Evolutionary conservation across 2,113 vertebrate species (phyloP), one percentile per base, ranked within the genome.

Genomic region (Ploceus nigricollis): DNA sequence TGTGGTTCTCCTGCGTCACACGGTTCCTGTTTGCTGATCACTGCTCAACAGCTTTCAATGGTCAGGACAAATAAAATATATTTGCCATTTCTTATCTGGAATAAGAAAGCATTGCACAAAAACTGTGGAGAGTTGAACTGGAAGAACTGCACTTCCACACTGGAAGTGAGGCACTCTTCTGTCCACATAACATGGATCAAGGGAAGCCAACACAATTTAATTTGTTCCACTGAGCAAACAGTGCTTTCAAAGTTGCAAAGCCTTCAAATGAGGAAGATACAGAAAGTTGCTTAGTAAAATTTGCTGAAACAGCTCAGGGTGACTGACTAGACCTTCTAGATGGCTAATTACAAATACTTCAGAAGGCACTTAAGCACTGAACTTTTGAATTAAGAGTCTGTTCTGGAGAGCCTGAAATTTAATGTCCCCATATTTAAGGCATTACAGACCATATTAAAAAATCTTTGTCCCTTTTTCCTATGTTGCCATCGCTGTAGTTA

Each of bases 71-170:
- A 81, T 23, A 63, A 37, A 66, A 58, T 3, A 1, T 28, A 45
- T 93, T 82, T 92, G 60, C n/a, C 83, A 56, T 56, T 40, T 47
- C 79, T 93, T 94, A 92, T 81, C 90, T 90, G 71, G 51, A 73
- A 60, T 60, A 37, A 60, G 57, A 18, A 60, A 60, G 73, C 22
- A 47, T 35, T 45, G 64, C 35, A 71, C 40, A 87, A 40, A 83
- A 87, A 2, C 64, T 13, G 16, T 14, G 54, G 53, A 63, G 58
- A 42, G 30, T 35, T 75, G 51, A 81, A 54, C 27, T 58, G 71
- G 47, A 91, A 76, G 75, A 83, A 63, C 23, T 42, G 64, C 25
- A 39, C 37, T 68, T 93, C 23, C 64, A 81, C 33, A 27, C 2
- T 60, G 64, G 35, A 73, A 90, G n/a, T 63, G 83, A 95, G 30